Evolutionary conservation across 1,140 invertebrate genomes (phyloP).

Genomic region (Aphidius gifuensis): DNA sequence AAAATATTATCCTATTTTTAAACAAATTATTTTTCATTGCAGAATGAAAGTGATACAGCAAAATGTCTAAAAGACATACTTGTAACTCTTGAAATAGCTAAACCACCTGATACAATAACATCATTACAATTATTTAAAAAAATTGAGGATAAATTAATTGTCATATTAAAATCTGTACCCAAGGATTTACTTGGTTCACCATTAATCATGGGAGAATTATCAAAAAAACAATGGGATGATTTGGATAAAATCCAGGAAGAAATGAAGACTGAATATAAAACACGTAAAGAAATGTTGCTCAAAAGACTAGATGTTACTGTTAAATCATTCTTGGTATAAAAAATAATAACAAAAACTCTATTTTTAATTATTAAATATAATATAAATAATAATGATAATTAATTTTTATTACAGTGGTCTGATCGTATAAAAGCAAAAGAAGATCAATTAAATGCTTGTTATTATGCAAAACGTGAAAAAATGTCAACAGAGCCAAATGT

Average conservation of each 20-base stretch:
- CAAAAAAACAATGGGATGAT: conserved; percentile 78
- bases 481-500: conserved; percentile 65
- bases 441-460: conserved; percentile 69
- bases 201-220: conserved; percentile 71
- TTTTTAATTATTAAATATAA: conserved; percentile 7
- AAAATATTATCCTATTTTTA: not conserved
- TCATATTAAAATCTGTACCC: conserved; percentile 64
- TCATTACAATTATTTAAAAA: conserved; percentile 74
- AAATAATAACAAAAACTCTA: conserved; percentile 5
- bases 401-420: conserved; percentile 69
- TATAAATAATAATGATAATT: conserved; percentile 19
- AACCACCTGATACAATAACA: conserved; percentile 80
- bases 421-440: conserved; percentile 73
- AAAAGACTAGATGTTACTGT: conserved; percentile 91
- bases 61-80: conserved; percentile 73
- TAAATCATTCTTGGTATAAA: conserved; percentile 78
- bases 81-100: conserved; percentile 74
- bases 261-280: conserved; percentile 76
- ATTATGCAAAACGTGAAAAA: conserved; percentile 64
- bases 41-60: conserved; percentile 80
- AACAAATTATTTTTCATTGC: conserved; percentile 33
- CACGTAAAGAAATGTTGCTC: conserved; percentile 82
- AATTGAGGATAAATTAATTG: conserved; percentile 70
- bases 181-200: conserved; percentile 69
- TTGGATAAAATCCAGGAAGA: conserved; percentile 68